Base-by-base conservation (phyloP, 2,113 vertebrate genomes). In the Cyphomyrus discorhynchus region DNA sequence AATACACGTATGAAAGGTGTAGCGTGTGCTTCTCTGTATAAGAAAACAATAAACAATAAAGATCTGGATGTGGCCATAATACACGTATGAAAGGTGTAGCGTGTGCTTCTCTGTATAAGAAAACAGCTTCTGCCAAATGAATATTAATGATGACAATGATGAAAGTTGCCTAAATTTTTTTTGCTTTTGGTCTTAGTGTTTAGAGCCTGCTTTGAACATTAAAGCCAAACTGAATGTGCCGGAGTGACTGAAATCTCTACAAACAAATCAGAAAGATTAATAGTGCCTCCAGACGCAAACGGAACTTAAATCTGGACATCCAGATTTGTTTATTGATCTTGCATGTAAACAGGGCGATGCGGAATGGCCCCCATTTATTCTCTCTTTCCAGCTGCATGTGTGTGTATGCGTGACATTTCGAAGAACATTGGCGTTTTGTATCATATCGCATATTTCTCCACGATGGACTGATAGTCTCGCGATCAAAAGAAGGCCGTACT, bases 401-500 rank as follows among this genome's bases (percentile, higher is more conserved):
- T 83, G 19, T 77, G 66, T 24, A 35, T 19, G 35, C 1, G 5
- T 83, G 80, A 85, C 80, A 89, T 85, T 89, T 62, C 83, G 47
- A 62, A 85, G 39, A 47, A 84, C 39, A 85, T 27, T 53, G 91
- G 11, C 2, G 42, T 45, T 83, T 82, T 80, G 39, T 35, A 52
- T 19, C 39, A 70, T 91, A 62, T 62, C 56, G 46, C 47, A 52
- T 86, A 53, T 86, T 92, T 47, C 82, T 87, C 93, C 91, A 88
- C 82, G 90, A 92, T 92, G 91, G 92, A 87, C 90, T 90, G 91
- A 91, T 70, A 90, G 91, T 88, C 52, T 24, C 39, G 87, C 90
- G 92, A 92, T 94, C 92, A 94, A 85, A 94, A 85, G 89, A 49
- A 58, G 89, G 83, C 89, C 88, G 88, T 89, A 91, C 91, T 92